Base-by-base conservation (phyloP, 2,888 invertebrate genomes). In the Temnothorax ravouxi region DNA sequence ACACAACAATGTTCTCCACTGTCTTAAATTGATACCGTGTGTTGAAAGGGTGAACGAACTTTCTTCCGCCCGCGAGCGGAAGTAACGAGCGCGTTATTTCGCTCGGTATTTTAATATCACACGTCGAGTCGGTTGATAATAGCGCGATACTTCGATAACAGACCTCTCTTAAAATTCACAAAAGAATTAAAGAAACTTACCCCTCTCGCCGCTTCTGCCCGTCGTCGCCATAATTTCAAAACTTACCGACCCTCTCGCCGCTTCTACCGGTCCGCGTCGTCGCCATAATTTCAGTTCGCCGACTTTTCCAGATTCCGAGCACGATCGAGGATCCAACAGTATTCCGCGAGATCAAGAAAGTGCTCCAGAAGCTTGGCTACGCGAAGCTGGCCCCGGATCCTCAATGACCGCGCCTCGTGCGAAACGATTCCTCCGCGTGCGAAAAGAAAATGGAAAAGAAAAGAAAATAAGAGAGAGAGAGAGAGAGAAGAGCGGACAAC, bases 251-350 rank as follows among this genome's bases (percentile, higher is more conserved):
- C 4, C 34, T 6, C 21, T 11, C 38, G n/a, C 62, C 18, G 18
- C 1, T 61, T 4, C 62, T 9, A 18, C 61, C 3, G 25, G 29
- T 29, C 3, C 29, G 29, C 41, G 41, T 15, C 64, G 1, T 21
- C 44, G 15, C 0, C 41, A 9, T 6, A 34, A 34, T 6, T 34
- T 4, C 34, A 34, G 34, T 44, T 44, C 11, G 11, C 1, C 29
- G 3, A 2, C 21, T 21, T 29, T 67, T 67, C 29, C 94, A 97
- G 97, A 96, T 97, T 92, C 96, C 98, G 74, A 97, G 97, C 3
- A 98, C 98, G 11, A 98, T 99, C 87, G 99, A 99, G 94, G 98
- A 99, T 95, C 96, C 98, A 6, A 96, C 96, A 54, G 98, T 98
- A 11, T 99, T 98, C 93, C 96, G 95, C 11, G 97, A 97, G 93